phyloP scores from a whole-genome alignment of 2,888 invertebrate genomes.

The Sinodicranocentrus sp. region DNA sequence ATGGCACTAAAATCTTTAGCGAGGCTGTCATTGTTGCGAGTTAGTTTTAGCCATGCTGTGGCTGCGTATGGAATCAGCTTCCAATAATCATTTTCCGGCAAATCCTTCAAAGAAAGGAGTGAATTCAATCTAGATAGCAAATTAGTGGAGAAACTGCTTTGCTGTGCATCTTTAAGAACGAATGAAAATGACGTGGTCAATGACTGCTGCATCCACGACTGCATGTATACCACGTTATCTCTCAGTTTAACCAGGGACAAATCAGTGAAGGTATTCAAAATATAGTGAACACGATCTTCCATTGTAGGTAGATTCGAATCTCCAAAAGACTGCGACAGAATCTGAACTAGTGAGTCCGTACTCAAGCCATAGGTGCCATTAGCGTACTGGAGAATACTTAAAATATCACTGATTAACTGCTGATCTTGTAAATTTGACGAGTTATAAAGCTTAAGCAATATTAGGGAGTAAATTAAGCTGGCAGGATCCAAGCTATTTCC shows the following conservation, averaged over 20 bases:
- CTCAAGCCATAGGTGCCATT: constrained; percentile 15
- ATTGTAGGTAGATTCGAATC: too few relatives aligned
- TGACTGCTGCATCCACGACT: not conserved
- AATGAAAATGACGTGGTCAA: not conserved
- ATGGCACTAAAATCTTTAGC: constrained; percentile 12
- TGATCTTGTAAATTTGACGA: too few relatives aligned
- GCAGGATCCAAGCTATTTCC: too few relatives aligned
- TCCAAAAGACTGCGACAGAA: too few relatives aligned
- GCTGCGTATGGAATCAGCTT: constrained; percentile 19
- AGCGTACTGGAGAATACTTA: constrained; percentile 9
- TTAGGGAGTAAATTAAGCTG: too few relatives aligned
- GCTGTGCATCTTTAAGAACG: not conserved
- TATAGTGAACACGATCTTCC: not conserved
- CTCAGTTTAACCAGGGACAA: constrained; percentile 1
- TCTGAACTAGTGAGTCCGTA: too few relatives aligned
- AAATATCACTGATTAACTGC: too few relatives aligned
- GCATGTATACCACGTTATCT: not conserved
- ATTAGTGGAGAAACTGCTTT: not conserved
- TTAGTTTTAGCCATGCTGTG: not conserved
- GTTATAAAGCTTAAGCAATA: too few relatives aligned
- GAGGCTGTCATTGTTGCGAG: not conserved
- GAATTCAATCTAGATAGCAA: not conserved
- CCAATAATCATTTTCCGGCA: not conserved
- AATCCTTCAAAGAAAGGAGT: not conserved
- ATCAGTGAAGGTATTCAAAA: not conserved